phyloP scores from a whole-genome alignment of 2,113 vertebrate species.

The Hemibagrus wyckioides region DNA sequence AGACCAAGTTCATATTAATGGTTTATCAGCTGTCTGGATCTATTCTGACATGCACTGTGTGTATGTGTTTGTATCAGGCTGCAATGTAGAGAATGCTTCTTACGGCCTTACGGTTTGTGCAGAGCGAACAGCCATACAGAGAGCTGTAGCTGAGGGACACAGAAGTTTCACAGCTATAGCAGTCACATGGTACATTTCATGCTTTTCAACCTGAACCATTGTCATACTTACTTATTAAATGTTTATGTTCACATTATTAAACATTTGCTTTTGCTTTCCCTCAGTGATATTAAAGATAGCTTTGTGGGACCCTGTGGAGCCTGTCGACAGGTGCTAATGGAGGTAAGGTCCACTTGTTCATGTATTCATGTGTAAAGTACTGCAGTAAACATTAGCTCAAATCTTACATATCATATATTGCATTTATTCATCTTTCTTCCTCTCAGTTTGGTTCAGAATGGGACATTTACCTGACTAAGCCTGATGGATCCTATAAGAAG shows the following conservation, averaged over 20 bases:
- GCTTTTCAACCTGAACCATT: neutral
- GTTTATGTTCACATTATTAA: neutral
- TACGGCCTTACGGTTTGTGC: slow-evolving; percentile 84
- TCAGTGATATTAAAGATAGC: slow-evolving; percentile 78
- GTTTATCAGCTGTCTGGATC: neutral
- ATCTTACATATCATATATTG: neutral
- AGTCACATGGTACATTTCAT: slow-evolving; percentile 77
- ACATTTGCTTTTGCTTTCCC: slow-evolving; percentile 16
- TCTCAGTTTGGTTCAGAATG: slow-evolving; percentile 85
- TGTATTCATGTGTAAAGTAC: neutral
- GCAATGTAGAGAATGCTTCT: slow-evolving; percentile 89
- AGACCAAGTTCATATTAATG: neutral
- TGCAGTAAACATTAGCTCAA: neutral
- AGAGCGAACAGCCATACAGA: slow-evolving; percentile 83
- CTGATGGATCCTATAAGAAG: slow-evolving; percentile 78
- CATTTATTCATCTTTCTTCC: neutral
- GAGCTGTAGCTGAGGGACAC: slow-evolving; percentile 85
- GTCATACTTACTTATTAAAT: neutral
- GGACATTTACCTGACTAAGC: slow-evolving; percentile 84
- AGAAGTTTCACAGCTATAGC: slow-evolving; percentile 85
- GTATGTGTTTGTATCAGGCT: slow-evolving; percentile 74
- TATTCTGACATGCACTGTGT: neutral
- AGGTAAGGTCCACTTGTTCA: slow-evolving; percentile 74
- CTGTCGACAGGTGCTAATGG: slow-evolving; percentile 91
- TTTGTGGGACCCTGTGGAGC: slow-evolving; percentile 87